A percentile compares a stretch with the other conserved stretches of the same genome.
Conservation (phyloP, 2,113 vertebrate species). For the Pandion haliaetus region DNA sequence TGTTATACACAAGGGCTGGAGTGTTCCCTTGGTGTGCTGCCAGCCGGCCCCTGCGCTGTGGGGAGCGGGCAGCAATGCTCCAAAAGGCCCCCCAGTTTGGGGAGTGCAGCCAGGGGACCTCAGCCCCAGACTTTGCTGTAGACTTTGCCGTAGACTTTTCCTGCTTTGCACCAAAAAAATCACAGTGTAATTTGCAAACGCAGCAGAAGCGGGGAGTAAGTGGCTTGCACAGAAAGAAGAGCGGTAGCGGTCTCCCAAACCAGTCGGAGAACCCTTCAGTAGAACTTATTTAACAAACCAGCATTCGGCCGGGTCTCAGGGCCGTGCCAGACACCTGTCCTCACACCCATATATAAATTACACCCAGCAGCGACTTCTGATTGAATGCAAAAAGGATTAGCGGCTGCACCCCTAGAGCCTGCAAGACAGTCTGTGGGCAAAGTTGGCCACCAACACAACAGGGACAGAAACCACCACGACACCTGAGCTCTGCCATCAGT, state of each 20-base stretch:
- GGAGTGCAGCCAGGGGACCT: not conserved
- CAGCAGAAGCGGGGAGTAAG: not conserved
- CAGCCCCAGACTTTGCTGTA: not conserved
- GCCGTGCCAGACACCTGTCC: accelerated
- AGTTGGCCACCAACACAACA: not conserved
- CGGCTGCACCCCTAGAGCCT: not conserved
- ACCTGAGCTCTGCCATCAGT: not conserved
- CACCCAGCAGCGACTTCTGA: not conserved
- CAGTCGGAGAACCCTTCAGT: not conserved
- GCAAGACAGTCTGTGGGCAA: not conserved
- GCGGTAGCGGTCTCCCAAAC: not conserved
- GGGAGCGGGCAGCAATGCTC: accelerated
- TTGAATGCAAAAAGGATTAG: not conserved
- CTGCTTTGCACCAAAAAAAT: not conserved
- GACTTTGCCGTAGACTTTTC: not conserved
- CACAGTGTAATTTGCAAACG: accelerated
- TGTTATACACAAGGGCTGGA: conserved; percentile 24
- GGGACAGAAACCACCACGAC: not conserved
- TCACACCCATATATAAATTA: not conserved
- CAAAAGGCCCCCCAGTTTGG: not conserved
- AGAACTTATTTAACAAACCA: not conserved
- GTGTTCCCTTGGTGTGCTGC: conserved; percentile 43
- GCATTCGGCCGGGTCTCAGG: accelerated
- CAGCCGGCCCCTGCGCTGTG: not conserved
- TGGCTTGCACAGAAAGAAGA: not conserved